Base-by-base conservation (phyloP, 2,888 invertebrate genomes). In the Folsomia manolachei region DNA sequence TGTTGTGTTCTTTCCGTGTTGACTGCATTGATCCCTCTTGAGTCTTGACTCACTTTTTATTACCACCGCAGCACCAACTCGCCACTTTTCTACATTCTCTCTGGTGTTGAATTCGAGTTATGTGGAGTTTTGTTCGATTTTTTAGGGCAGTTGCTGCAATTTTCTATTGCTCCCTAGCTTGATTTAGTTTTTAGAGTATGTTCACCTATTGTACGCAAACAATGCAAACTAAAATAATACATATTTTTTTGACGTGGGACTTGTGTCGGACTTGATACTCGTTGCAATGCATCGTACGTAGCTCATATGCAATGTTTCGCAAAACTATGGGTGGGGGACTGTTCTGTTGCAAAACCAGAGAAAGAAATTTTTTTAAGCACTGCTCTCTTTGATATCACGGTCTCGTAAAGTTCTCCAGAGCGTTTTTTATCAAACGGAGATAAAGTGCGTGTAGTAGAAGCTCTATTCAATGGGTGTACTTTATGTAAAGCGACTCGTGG, bases 331-430 rank as follows among this genome's bases (percentile, higher is more conserved):
- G 14, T 39, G 39, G 39, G 39, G 39, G 39, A 39, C n/a, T n/a
- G n/a, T n/a, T n/a, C n/a, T n/a, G n/a, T n/a, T n/a, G n/a, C n/a
- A n/a, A n/a, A n/a, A n/a, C n/a, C n/a, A n/a, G n/a, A n/a, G n/a
- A n/a, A n/a, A n/a, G n/a, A n/a, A n/a, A n/a, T n/a, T n/a, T n/a
- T n/a, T n/a, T n/a, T n/a, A n/a, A 39, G 39, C 4, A 14, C 14
- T 4, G 39, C 39, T 39, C 39, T 4, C 39, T 39, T 39, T 39
- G 39, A 39, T 62, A 62, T 62, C 62, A 39, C 51, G 52, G 63
- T 69, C 69, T 69, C 71, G 68, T 73, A 69, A 73, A 73, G 67
- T 73, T 73, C 67, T 70, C 71, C 67, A 70, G 52, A 71, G 71
- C 69, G 69, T 68, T 72, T 75, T 75, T 75, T 63, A 27, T 63